These are phyloP conservation scores for Echinometra lucunter DNA, from an alignment of 53 echinoderm and acorn worm genomes.

Conservation along the genomic window DNA sequence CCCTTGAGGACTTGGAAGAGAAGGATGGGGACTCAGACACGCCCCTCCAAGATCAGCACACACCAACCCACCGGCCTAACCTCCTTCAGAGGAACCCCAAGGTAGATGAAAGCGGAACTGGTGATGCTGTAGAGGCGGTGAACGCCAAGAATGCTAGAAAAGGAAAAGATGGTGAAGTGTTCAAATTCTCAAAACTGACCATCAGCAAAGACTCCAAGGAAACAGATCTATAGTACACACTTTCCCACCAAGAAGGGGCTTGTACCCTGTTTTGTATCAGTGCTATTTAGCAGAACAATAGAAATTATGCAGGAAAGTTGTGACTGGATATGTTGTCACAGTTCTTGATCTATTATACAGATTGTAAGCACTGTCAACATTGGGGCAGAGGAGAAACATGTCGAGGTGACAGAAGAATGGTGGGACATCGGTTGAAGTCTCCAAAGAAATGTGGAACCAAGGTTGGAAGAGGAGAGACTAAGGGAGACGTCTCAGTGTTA, in stretches of 20 bases:
- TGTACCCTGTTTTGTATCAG: not conserved
- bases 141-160: conserved; percentile 44
- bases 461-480: not conserved
- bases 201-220: conserved; percentile 73
- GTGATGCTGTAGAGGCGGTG: conserved; percentile 4
- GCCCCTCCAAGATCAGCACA: conserved; percentile 45
- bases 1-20: conserved; percentile 81
- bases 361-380: not conserved
- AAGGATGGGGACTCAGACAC: conserved; percentile 28
- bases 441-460: not conserved
- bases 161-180: conserved; percentile 61
- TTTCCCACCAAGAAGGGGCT: not conserved
- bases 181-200: conserved; percentile 75
- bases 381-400: not conserved
- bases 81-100: conserved; percentile 49
- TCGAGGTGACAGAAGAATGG: not conserved
- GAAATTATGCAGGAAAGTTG: conserved; percentile 1
- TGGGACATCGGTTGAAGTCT: not conserved
- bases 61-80: conserved; percentile 46
- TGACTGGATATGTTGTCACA: not conserved
- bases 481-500: not conserved
- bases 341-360: not conserved
- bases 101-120: not conserved
- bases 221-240: conserved; percentile 74
- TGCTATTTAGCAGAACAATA: not conserved